phyloP scores from a whole-genome alignment of 2,888 invertebrate genomes.

The Mesopsocus fuscifrons region DNA sequence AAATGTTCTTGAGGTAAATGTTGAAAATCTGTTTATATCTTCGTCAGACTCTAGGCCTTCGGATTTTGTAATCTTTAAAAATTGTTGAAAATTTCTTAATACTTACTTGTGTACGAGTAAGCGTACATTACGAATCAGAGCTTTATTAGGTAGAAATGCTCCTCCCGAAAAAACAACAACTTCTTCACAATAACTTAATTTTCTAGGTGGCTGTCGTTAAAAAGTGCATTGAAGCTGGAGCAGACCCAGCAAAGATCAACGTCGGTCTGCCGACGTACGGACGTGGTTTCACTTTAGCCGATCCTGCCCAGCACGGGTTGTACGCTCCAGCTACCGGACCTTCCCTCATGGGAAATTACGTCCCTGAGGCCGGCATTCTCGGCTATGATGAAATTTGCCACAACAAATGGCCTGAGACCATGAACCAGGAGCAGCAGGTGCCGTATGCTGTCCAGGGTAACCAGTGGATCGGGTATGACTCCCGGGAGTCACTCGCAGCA shows the following conservation, averaged over 20 bases:
- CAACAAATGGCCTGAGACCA: constrained; percentile 17
- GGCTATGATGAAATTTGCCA: constrained; percentile 29
- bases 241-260: constrained; percentile 39
- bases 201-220: constrained; percentile 25
- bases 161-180: no score
- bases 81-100: no score
- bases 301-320: constrained; percentile 26
- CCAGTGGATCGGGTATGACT: constrained; percentile 25
- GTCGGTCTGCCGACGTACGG: constrained; percentile 56
- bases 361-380: constrained; percentile 38
- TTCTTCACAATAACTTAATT: background rate
- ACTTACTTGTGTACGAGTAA: no score
- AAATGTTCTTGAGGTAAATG: no score
- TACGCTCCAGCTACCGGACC: constrained; percentile 36
- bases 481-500: constrained; percentile 19
- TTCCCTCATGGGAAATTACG: constrained; percentile 42
- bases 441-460: constrained; percentile 22
- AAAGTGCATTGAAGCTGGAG: constrained; percentile 35
- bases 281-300: constrained; percentile 38
- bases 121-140: no score
- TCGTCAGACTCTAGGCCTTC: no score
- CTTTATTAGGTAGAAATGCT: no score
- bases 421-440: constrained; percentile 16
- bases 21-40: no score
- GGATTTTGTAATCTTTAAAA: no score